Conservation (phyloP, 2,113 vertebrate genomes). For the Microtus pennsylvanicus region DNA sequence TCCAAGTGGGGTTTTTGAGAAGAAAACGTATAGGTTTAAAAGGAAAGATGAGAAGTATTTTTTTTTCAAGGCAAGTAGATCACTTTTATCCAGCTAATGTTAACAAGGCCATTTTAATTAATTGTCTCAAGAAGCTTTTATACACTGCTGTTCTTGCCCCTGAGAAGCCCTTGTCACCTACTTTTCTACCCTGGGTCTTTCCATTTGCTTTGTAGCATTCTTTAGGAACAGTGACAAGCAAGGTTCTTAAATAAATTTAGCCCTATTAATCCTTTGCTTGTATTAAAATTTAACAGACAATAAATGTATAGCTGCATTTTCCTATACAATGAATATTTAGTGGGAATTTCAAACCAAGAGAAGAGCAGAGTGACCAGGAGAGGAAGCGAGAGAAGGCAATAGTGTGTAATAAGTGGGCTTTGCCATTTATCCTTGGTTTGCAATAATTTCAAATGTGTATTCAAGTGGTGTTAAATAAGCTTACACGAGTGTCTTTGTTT, state of each 20-base stretch:
- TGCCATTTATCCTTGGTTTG: not conserved
- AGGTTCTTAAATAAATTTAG: not conserved
- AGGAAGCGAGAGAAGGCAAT: not conserved
- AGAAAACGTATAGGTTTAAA: slow-evolving; percentile 3
- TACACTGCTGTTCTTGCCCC: rapidly evolving
- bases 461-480: not conserved
- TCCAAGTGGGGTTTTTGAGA: not conserved
- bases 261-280: slow-evolving; percentile 21
- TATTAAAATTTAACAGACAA: slow-evolving; percentile 14
- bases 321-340: not conserved
- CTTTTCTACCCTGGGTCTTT: not conserved
- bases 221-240: not conserved
- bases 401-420: no score
- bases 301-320: not conserved
- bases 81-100: not conserved
- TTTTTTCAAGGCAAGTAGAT: not conserved
- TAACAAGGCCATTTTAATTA: not conserved
- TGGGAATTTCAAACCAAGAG: not conserved
- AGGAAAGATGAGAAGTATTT: not conserved
- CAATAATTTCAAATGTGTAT: not conserved
- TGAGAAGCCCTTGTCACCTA: not conserved
- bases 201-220: not conserved
- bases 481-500: not conserved
- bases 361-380: not conserved
- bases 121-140: not conserved